These are phyloP conservation scores for Saccopteryx bilineata DNA, from an alignment of 2,113 vertebrate genomes.

Conservation along the genomic window DNA sequence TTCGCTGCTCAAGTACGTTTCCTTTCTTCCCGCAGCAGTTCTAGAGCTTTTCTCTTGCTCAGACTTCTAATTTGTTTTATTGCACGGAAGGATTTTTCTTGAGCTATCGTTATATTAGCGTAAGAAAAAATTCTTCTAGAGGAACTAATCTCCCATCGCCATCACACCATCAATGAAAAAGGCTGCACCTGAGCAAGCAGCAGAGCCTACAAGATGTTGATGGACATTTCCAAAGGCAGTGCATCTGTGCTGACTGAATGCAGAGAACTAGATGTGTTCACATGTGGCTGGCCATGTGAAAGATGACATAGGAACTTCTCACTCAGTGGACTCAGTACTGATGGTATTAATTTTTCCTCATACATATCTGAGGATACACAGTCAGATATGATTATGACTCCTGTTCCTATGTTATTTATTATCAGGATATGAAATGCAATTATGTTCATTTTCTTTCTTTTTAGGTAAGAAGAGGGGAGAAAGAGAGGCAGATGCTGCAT, in stretches of 20 bases:
- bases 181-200: background rate
- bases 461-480: too few relatives aligned
- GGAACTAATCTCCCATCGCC: background rate
- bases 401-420: conserved; percentile 74
- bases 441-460: conserved; percentile 35
- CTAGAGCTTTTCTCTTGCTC: background rate
- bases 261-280: background rate
- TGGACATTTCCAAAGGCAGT: background rate
- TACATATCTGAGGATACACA: conserved; percentile 38
- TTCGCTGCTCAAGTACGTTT: background rate
- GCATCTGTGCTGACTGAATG: conserved; percentile 45
- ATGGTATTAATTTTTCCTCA: conserved; percentile 77
- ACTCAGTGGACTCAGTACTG: conserved; percentile 69
- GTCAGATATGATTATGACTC: conserved; percentile 70
- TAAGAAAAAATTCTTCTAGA: conserved; percentile 30
- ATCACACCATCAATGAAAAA: background rate
- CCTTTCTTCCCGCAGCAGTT: background rate
- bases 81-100: background rate
- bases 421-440: conserved; percentile 78
- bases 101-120: background rate
- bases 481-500: too few relatives aligned
- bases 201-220: background rate
- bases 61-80: background rate
- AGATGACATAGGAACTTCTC: conserved; percentile 59
- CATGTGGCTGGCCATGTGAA: background rate